These are phyloP conservation scores for Catamblyrhynchus diadema DNA, from an alignment of 2,797 vertebrate species.

Conservation along the genomic window DNA sequence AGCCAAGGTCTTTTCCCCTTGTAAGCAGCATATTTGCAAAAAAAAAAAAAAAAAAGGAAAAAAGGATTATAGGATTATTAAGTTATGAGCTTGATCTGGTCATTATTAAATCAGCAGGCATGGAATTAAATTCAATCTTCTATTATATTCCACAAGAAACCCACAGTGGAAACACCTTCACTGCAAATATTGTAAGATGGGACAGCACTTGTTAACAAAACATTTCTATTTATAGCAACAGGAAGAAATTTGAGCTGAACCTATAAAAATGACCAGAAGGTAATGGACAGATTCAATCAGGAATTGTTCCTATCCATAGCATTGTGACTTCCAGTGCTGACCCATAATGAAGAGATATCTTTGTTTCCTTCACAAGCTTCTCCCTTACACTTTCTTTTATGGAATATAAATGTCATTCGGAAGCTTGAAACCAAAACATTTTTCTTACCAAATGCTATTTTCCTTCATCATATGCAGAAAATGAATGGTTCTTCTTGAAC, in stretches of 20 bases:
- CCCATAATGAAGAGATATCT: background rate
- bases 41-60: background rate
- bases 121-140: background rate
- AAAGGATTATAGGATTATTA: too few species aligned
- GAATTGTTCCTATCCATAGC: background rate
- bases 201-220: background rate
- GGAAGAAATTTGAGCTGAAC: background rate
- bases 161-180: background rate
- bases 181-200: background rate
- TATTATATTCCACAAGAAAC: background rate
- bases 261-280: background rate
- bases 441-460: constrained; percentile 61
- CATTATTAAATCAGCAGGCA: background rate
- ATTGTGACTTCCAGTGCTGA: background rate
- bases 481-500: constrained; percentile 29
- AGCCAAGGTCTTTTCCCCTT: background rate
- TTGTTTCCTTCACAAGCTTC: background rate
- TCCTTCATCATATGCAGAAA: constrained; percentile 37
- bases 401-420: background rate
- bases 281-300: background rate
- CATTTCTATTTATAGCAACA: background rate
- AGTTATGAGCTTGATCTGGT: background rate
- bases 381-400: background rate
- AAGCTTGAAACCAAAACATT: constrained; percentile 41
- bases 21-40: background rate